These are phyloP conservation scores for Zoanthus solanderi DNA, from an alignment of 92 coral and sea anemone species.

Conservation along the genomic window DNA sequence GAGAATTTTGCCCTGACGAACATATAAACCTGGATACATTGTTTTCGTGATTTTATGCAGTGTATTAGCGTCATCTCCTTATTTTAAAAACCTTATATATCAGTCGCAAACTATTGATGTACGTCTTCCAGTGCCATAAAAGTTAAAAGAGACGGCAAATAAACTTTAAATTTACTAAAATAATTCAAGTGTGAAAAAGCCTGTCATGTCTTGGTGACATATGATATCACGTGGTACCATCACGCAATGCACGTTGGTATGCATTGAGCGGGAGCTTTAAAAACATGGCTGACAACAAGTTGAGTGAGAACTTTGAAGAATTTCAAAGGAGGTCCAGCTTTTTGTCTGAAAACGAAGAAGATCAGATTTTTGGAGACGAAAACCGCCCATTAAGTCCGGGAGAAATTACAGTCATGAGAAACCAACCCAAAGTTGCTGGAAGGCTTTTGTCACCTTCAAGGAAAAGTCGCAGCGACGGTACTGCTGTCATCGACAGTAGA, in stretches of 20 bases:
- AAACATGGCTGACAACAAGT: slow-evolving; percentile 81
- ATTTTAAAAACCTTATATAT: too few species aligned
- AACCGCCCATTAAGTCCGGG: slow-evolving; percentile 76
- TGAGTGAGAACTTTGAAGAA: slow-evolving; percentile 40
- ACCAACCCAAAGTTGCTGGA: slow-evolving; percentile 80
- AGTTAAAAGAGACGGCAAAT: too few species aligned
- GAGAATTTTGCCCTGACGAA: too few species aligned
- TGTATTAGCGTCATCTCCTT: too few species aligned
- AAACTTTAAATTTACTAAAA: too few species aligned
- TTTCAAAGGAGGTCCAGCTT: slow-evolving; percentile 11
- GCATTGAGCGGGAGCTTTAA: slow-evolving; percentile 82
- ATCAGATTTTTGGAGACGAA: slow-evolving; percentile 64
- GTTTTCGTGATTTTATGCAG: too few species aligned
- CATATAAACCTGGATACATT: too few species aligned
- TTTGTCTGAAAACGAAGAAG: slow-evolving; percentile 26
- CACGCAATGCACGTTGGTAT: slow-evolving; percentile 75
- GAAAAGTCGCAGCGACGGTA: slow-evolving; percentile 58
- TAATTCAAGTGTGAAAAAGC: too few species aligned
- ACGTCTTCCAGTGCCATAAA: too few species aligned
- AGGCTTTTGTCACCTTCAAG: slow-evolving; percentile 80
- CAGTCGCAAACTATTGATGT: too few species aligned
- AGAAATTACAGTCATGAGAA: slow-evolving; percentile 82
- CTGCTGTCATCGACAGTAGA: slow-evolving; percentile 32
- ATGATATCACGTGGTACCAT: slow-evolving; percentile 63
- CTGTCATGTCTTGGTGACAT: background rate